Percentiles rank a stretch among this genome's conserved stretches.
Evolutionary conservation across 2,113 vertebrate species (phyloP).

Genomic region (Leucoraja erinaceus): DNA sequence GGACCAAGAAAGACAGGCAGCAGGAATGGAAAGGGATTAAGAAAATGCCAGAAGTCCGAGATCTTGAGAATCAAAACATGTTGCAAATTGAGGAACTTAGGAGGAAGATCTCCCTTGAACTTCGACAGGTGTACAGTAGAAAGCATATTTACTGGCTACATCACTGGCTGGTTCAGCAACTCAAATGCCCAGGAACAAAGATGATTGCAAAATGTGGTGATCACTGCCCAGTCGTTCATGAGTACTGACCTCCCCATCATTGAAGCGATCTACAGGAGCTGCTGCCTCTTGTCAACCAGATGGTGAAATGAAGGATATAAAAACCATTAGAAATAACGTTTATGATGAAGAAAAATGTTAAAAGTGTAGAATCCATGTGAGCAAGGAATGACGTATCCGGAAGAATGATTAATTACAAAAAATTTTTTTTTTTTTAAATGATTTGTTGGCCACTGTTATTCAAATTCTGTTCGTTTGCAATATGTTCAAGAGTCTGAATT

Average conservation of each 20-base stretch:
- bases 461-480: background rate
- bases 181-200: too few relatives aligned
- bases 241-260: too few relatives aligned
- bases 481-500: background rate
- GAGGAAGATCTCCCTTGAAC: too few relatives aligned
- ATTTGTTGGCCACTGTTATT: background rate
- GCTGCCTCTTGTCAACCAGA: background rate
- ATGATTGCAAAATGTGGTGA: too few relatives aligned
- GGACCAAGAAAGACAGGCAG: background rate
- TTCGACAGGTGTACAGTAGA: too few relatives aligned
- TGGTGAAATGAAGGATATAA: background rate
- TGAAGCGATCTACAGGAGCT: too few relatives aligned
- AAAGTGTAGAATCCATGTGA: background rate
- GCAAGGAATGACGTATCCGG: background rate
- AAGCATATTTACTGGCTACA: too few relatives aligned
- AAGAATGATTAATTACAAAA: background rate
- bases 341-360: background rate
- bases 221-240: too few relatives aligned
- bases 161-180: too few relatives aligned
- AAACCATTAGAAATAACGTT: background rate
- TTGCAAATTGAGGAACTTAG: background rate
- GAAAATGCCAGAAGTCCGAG: background rate
- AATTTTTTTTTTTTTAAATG: background rate
- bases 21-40: background rate
- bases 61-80: background rate